These are phyloP conservation scores for Adelphocoris suturalis DNA, from an alignment of 2,888 invertebrate species.

Conservation along the genomic window DNA sequence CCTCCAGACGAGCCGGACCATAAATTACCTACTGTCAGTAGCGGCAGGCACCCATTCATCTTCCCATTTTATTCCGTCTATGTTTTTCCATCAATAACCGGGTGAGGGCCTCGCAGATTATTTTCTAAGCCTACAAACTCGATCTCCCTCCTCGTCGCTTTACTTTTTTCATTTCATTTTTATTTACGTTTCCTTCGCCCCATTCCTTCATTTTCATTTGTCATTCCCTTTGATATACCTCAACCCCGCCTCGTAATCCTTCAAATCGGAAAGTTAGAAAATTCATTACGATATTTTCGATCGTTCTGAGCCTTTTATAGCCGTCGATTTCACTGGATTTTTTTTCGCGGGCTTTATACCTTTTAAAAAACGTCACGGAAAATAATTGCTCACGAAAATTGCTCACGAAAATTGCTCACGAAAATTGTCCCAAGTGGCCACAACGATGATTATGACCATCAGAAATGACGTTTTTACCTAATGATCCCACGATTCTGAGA, in stretches of 20 bases:
- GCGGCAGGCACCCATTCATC: slow-evolving; percentile 24
- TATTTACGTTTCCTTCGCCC: background rate
- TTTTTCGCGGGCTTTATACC: background rate
- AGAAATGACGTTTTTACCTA: too few relatives aligned
- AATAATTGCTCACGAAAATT: too few relatives aligned
- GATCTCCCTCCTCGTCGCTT: background rate
- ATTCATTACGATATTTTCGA: background rate
- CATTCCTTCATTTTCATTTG: background rate
- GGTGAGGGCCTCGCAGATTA: slow-evolving; percentile 21
- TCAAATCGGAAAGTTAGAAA: background rate
- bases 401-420: too few relatives aligned
- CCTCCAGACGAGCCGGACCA: background rate
- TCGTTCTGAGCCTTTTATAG: background rate
- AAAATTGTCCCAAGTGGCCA: too few relatives aligned
- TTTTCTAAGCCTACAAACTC: slow-evolving; percentile 36
- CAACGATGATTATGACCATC: too few relatives aligned
- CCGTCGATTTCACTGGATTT: background rate
- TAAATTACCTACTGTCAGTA: slow-evolving; percentile 17
- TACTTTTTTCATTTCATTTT: background rate
- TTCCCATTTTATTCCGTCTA: slow-evolving; percentile 34
- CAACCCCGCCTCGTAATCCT: background rate
- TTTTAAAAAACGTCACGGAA: too few relatives aligned
- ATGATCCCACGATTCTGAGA: too few relatives aligned
- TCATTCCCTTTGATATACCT: background rate
- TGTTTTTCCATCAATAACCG: slow-evolving; percentile 36